These are phyloP conservation scores for Cryptomyrus ogoouensis DNA, from an alignment of 2,113 vertebrate species.

Conservation along the genomic window DNA sequence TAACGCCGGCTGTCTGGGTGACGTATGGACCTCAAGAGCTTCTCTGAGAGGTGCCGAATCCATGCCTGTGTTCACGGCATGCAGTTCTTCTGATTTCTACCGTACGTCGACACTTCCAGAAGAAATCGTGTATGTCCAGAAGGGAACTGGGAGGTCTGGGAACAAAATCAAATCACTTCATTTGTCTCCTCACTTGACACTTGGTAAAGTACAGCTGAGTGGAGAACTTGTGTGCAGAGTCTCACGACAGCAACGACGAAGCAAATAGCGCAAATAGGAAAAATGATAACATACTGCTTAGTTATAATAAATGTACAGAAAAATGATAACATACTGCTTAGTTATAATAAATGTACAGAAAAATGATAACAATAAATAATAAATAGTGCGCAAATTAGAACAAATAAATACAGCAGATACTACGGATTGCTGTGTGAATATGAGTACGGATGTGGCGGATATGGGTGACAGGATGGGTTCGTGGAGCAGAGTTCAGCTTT, in stretches of 20 bases:
- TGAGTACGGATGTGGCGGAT: neutral
- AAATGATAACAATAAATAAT: neutral
- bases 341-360: neutral
- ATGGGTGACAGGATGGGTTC: neutral
- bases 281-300: neutral
- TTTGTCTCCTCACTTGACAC: neutral
- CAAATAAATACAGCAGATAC: neutral
- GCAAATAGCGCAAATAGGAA: neutral
- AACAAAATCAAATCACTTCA: neutral
- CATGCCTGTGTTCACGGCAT: neutral
- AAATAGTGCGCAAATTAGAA: neutral
- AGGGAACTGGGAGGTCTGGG: neutral
- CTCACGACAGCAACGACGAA: neutral
- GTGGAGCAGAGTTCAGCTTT: neutral
- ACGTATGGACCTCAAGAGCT: neutral
- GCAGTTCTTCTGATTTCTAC: neutral
- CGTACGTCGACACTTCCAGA: neutral
- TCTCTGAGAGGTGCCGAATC: neutral
- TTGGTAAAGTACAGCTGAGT: neutral
- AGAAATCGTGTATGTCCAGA: neutral
- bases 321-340: too few species aligned
- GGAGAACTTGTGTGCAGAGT: neutral
- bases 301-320: neutral
- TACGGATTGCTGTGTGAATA: neutral
- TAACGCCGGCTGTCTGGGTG: neutral